Percentiles rank a stretch among this genome's conserved stretches.
These are phyloP conservation scores for Riparia riparia DNA, from an alignment of 2,113 vertebrate species.

Conservation along the genomic window DNA sequence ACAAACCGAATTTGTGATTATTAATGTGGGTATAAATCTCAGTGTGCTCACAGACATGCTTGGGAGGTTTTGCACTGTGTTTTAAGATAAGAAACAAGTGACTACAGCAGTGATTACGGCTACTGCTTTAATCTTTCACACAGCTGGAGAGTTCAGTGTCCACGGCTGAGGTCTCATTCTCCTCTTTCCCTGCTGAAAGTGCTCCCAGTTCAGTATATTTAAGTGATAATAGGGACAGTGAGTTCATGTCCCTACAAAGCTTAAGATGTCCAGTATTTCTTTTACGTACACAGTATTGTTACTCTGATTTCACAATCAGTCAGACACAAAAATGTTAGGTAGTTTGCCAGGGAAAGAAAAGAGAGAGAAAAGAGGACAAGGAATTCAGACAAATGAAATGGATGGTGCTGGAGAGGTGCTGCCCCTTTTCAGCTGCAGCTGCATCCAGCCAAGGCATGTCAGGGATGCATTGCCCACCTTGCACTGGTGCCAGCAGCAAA, in stretches of 20 bases:
- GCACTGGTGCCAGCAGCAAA: not conserved
- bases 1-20: not conserved
- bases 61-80: not conserved
- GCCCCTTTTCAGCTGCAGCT: not conserved
- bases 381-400: not conserved
- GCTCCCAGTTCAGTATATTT: conserved; percentile 8
- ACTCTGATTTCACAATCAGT: conserved; percentile 47
- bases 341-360: not conserved
- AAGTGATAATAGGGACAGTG: not conserved
- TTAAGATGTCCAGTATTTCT: conserved; percentile 20
- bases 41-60: not conserved
- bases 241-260: conserved; percentile 17
- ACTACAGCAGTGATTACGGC: not conserved
- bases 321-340: conserved; percentile 44
- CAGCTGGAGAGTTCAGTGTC: conserved; percentile 17
- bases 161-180: not conserved
- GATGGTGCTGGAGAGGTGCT: not conserved
- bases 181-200: conserved; percentile 7
- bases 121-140: conserved; percentile 12
- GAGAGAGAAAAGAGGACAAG: not conserved
- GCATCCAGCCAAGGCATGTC: not conserved
- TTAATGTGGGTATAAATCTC: not conserved
- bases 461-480: not conserved
- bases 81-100: not conserved
- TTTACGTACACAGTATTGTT: conserved; percentile 4